These are phyloP conservation scores for Catonia carolina DNA, from an alignment of 2,888 invertebrate species.

Conservation along the genomic window DNA sequence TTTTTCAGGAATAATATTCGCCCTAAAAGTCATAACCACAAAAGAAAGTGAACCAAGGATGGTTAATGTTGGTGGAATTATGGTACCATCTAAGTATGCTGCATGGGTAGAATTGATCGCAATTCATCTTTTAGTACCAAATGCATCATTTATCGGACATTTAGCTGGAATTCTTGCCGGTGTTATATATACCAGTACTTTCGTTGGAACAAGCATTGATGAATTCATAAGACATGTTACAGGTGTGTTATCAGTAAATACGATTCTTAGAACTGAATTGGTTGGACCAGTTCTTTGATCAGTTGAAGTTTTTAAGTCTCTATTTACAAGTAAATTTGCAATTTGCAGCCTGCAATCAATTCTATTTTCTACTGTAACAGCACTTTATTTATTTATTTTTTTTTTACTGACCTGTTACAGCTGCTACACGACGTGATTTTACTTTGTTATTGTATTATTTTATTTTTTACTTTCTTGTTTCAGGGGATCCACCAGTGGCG, in stretches of 20 bases:
- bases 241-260: conserved; percentile 35
- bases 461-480: no score
- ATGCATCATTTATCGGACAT: conserved; percentile 57
- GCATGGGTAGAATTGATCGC: conserved; percentile 56
- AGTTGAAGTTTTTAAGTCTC: no score
- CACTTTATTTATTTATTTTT: no score
- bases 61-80: conserved; percentile 40
- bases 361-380: no score
- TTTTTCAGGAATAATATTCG: conserved; percentile 54
- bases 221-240: conserved; percentile 39
- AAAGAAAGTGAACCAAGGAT: conserved; percentile 41
- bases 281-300: no score
- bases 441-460: no score
- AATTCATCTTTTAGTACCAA: conserved; percentile 55
- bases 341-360: no score
- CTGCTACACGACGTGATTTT: no score
- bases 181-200: conserved; percentile 48
- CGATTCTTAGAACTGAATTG: no score
- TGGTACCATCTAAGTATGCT: conserved; percentile 48
- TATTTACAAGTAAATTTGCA: no score
- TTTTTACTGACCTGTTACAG: no score
- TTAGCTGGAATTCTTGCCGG: conserved; percentile 57
- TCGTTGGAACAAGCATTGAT: conserved; percentile 42
- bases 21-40: conserved; percentile 51
- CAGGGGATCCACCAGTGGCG: no score